Evolutionary conservation across 2,888 invertebrate species (phyloP), one percentile per base, ranked within the genome.

Genomic region (Esperia sulphurella): DNA sequence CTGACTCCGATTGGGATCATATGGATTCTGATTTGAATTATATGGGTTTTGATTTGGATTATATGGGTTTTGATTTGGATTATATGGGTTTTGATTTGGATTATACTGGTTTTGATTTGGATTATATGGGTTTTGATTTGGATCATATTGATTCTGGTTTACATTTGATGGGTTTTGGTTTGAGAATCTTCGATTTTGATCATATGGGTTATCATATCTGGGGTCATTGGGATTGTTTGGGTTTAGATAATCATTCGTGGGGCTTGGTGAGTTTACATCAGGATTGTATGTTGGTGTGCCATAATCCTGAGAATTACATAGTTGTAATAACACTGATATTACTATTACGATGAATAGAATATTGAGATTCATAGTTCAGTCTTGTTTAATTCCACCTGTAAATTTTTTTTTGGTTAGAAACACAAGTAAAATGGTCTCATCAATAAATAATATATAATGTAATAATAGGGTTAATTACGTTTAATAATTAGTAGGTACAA

Each of bases 321-420:
- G 49, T 52, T 75, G 65, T 59, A 78, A 53, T 58, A 83, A 50
- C 58, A 71, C 52, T 55, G 59, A 57, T 49, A 63, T 59, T 62
- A 74, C 45, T 61, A 74, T 63, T 50, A 57, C 66, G 49, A 59
- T 58, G 48, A 61, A 21, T 21, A 71, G 57, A 54, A 68, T 66
- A 21, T 73, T 66, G 78, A 80, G 78, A 84, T 83, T 87, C 88
- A 88, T 89, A 58, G 53, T 81, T 80, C 79, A 83, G 80, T 82
- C 79, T 84, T 79, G 50, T 50, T 53, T 57, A 50, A 48, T 10
- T n/a, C 41, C 45, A 21, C 39, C 41, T 21, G 48, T 53, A 55
- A 50, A 54, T 44, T 33, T 46, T 39, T n/a, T 3, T 14, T 39
- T 14, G n/a, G 39, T 39, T 39, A 39, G 13, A 39, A 39, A 39